Percentiles rank a stretch among this genome's conserved stretches.
Conservation (phyloP, 2,797 vertebrate species). For the Geotrypetes seraphini region DNA sequence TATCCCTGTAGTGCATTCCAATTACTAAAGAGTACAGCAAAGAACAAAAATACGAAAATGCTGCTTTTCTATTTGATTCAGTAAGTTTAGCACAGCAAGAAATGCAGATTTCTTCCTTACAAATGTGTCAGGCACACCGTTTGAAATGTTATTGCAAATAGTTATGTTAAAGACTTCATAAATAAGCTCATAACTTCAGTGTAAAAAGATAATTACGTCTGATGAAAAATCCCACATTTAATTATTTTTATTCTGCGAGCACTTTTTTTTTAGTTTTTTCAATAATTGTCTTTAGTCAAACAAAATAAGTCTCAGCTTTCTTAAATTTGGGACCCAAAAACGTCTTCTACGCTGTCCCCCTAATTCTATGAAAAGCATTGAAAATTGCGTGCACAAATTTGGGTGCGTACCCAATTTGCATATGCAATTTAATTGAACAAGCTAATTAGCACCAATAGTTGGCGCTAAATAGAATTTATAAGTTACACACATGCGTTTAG, state of each 20-base stretch:
- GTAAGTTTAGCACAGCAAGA: constrained; percentile 65
- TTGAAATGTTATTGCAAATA: constrained; percentile 44
- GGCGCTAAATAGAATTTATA: too few relatives aligned
- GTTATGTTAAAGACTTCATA: constrained; percentile 37
- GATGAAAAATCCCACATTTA: constrained; percentile 30
- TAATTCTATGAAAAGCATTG: too few relatives aligned
- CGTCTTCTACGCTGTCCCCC: too few relatives aligned
- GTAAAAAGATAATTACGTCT: constrained; percentile 26
- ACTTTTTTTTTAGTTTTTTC: not conserved
- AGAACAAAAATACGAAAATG: constrained; percentile 44
- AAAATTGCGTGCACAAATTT: too few relatives aligned
- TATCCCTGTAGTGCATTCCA: constrained; percentile 48
- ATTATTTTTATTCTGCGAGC: constrained; percentile 6
- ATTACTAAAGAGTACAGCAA: constrained; percentile 58
- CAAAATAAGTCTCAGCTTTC: too few relatives aligned
- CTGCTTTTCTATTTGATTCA: constrained; percentile 63
- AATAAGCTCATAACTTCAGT: constrained; percentile 44
- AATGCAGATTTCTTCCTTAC: constrained; percentile 39
- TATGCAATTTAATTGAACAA: too few relatives aligned
- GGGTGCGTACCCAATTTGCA: too few relatives aligned
- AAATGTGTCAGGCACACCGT: constrained; percentile 40
- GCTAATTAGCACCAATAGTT: too few relatives aligned
- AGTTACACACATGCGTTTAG: too few relatives aligned
- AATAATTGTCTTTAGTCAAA: not conserved
- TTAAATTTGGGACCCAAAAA: too few relatives aligned